Evolutionary conservation across 1,140 invertebrate genomes (phyloP).

Genomic region (Delia radicum): DNA sequence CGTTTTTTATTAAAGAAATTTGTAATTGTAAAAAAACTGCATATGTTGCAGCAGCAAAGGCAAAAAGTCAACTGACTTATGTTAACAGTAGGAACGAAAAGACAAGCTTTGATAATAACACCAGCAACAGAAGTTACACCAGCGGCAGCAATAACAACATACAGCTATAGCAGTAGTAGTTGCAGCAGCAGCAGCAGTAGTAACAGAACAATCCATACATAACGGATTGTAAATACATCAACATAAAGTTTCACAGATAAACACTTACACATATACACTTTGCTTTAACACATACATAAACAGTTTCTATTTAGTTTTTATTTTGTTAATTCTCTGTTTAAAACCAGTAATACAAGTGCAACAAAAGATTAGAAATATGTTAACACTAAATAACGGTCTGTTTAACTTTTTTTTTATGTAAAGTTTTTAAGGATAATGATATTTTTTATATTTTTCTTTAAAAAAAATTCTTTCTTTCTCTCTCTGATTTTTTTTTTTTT

Average conservation of each 20-base stretch:
- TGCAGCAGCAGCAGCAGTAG: conserved; percentile 7
- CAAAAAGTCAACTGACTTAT: conserved; percentile 21
- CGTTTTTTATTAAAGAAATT: not conserved
- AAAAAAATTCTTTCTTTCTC: not conserved
- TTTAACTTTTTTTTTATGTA: not conserved
- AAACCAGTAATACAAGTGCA: conserved; percentile 21
- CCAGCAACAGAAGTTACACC: not conserved
- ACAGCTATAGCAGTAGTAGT: not conserved
- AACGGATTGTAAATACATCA: not conserved
- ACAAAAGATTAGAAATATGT: not conserved
- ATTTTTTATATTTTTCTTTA: not conserved
- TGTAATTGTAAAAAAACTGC: not conserved
- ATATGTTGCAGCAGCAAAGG: conserved; percentile 19
- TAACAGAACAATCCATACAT: not conserved
- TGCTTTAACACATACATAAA: not conserved
- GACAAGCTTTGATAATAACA: conserved; percentile 1
- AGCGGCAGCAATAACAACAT: not conserved
- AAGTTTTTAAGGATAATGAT: not conserved
- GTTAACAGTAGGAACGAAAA: conserved; percentile 14
- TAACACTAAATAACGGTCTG: conserved; percentile 7
- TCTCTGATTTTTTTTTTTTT: not conserved
- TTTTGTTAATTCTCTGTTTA: not conserved
- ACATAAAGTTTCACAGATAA: not conserved
- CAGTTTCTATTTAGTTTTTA: not conserved
- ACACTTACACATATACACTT: not conserved